phyloP scores from a whole-genome alignment of 2,888 invertebrate genomes.

The Parnassius orleans region DNA sequence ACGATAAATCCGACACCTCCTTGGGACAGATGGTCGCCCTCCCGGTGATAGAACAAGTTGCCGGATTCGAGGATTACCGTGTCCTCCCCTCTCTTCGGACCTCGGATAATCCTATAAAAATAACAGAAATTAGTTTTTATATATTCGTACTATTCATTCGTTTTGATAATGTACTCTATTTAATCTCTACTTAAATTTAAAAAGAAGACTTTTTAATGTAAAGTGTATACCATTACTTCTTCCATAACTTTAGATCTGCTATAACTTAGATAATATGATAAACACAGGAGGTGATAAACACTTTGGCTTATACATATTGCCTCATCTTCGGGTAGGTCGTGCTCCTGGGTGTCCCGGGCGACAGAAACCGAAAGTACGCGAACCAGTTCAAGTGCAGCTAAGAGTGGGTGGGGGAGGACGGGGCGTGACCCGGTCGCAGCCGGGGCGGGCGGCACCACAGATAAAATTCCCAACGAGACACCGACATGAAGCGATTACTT shows the following conservation, averaged over 20 bases:
- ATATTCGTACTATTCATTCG: too few relatives aligned
- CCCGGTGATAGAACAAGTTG: too few relatives aligned
- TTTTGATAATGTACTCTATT: too few relatives aligned
- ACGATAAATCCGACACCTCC: too few relatives aligned
- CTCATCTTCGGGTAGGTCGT: conserved; percentile 63
- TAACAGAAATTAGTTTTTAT: too few relatives aligned
- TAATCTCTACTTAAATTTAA: too few relatives aligned
- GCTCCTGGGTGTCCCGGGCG: conserved; percentile 48
- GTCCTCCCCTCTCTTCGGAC: too few relatives aligned
- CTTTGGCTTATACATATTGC: conserved; percentile 25
- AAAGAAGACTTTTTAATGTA: too few relatives aligned
- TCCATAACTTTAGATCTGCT: not conserved
- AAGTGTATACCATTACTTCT: too few relatives aligned
- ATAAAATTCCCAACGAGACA: conserved; percentile 20
- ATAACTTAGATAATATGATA: not conserved
- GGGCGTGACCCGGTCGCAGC: conserved; percentile 54
- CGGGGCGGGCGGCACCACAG: conserved; percentile 29
- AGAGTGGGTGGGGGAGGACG: conserved; percentile 33
- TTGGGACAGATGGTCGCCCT: too few relatives aligned
- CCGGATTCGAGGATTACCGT: too few relatives aligned
- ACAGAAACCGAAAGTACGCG: conserved; percentile 64
- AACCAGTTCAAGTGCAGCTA: conserved; percentile 66
- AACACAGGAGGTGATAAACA: not conserved
- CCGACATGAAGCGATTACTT: conserved; percentile 4
- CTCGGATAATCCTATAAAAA: too few relatives aligned